phyloP scores from a whole-genome alignment of 2,113 vertebrate species.

The Megaceryle torquata region DNA sequence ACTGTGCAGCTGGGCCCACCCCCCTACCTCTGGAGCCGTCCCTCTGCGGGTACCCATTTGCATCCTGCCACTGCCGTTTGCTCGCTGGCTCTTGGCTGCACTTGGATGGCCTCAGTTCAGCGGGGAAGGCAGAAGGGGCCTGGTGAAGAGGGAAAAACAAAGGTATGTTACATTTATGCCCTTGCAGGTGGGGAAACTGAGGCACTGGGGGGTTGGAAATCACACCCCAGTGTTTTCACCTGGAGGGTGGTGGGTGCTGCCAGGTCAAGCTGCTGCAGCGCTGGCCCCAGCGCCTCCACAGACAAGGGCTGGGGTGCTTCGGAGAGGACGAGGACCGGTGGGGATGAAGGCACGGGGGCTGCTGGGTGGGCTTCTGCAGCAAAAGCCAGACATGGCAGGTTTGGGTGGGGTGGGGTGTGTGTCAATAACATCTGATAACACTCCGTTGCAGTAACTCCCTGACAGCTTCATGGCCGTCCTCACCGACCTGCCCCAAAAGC shows the following conservation, averaged over 20 bases:
- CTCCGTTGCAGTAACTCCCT: rapidly evolving
- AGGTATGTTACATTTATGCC: not conserved
- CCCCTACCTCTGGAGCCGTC: slow-evolving; percentile 58
- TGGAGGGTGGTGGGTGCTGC: not conserved
- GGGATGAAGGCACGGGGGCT: slow-evolving; percentile 35
- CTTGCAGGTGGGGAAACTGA: not conserved
- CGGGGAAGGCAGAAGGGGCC: not conserved
- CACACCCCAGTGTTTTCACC: slow-evolving; percentile 2
- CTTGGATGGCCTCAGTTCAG: not conserved
- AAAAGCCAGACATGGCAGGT: not conserved
- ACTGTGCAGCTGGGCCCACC: not conserved
- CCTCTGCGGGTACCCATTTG: not conserved
- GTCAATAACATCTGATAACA: rapidly evolving
- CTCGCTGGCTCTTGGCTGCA: not conserved
- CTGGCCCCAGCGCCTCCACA: not conserved
- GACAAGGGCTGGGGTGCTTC: not conserved
- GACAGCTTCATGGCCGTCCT: not conserved
- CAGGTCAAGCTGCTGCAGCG: slow-evolving; percentile 64
- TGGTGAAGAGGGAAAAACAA: not conserved
- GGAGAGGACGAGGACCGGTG: not conserved
- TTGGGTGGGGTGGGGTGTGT: not conserved
- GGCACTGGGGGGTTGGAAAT: not conserved
- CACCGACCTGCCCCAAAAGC: not conserved
- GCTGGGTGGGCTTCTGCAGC: not conserved
- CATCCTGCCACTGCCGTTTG: not conserved